These are phyloP conservation scores for Pteruthius melanotis DNA, from an alignment of 2,113 vertebrate genomes.

Conservation along the genomic window DNA sequence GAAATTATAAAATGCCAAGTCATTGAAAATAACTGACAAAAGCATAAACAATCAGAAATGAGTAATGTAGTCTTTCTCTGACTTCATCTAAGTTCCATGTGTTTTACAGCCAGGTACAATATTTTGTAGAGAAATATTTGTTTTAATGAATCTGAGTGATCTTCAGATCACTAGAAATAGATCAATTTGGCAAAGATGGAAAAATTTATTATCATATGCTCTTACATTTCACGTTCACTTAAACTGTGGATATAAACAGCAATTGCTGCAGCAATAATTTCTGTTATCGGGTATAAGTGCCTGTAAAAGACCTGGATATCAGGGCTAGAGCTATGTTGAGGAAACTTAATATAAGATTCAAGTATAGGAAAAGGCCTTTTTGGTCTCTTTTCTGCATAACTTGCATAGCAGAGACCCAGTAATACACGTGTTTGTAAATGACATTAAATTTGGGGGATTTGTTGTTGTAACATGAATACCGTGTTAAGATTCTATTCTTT, in stretches of 20 bases:
- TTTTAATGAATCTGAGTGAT: conserved; percentile 1
- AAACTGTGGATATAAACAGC: not conserved
- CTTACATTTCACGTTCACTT: not conserved
- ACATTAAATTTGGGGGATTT: not conserved
- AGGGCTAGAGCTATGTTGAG: not conserved
- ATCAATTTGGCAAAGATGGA: not conserved
- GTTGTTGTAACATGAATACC: not conserved
- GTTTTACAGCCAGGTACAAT: not conserved
- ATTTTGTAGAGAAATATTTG: conserved; percentile 13
- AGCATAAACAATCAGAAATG: conserved; percentile 43
- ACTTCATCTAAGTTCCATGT: not conserved
- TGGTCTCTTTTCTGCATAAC: not conserved
- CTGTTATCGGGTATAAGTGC: not conserved
- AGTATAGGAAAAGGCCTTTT: not conserved
- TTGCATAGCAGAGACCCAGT: not conserved
- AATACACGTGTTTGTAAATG: not conserved
- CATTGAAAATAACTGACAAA: conserved; percentile 28
- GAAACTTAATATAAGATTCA: not conserved
- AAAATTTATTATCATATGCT: not conserved
- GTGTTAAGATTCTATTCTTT: not conserved
- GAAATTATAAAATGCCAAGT: conserved; percentile 55
- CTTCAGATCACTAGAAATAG: not conserved
- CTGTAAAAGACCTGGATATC: not conserved
- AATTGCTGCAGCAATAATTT: not conserved
- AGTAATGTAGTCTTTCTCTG: conserved; percentile 7